Evolutionary conservation across 2,888 invertebrate genomes (phyloP).

Genomic region (Tachystola acroxantha): DNA sequence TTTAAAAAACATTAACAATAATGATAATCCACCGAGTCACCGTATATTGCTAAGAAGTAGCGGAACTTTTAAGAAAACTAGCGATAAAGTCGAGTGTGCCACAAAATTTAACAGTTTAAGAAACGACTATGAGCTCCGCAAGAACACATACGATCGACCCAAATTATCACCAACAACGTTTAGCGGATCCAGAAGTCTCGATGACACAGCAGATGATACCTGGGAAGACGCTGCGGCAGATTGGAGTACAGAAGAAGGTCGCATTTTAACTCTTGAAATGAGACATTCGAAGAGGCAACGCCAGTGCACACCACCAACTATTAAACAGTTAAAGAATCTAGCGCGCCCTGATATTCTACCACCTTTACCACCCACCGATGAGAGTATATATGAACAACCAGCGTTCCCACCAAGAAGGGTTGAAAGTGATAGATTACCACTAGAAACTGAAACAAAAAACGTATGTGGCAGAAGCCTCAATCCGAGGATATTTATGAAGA

Average conservation of each 20-base stretch:
- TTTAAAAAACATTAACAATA: constrained; percentile 41
- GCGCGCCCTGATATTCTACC: constrained; percentile 84
- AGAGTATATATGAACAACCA: constrained; percentile 79
- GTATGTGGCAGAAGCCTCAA: constrained; percentile 81
- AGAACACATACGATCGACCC: constrained; percentile 61
- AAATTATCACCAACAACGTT: constrained; percentile 45
- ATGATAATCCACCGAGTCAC: constrained; percentile 37
- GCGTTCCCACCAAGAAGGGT: constrained; percentile 75
- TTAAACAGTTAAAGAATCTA: constrained; percentile 61
- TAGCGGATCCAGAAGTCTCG: constrained; percentile 45
- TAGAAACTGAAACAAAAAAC: constrained; percentile 81
- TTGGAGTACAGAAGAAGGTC: constrained; percentile 76
- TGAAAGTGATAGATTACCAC: constrained; percentile 40
- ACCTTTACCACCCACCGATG: constrained; percentile 76
- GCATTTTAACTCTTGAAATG: constrained; percentile 83
- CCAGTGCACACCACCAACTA: constrained; percentile 72
- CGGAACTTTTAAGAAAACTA: constrained; percentile 83
- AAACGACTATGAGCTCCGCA: constrained; percentile 84
- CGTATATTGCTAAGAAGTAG: constrained; percentile 82
- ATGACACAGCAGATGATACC: constrained; percentile 40
- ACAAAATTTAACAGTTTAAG: constrained; percentile 82
- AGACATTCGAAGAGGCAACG: constrained; percentile 87
- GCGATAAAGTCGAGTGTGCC: constrained; percentile 45
- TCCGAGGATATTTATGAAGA: constrained; percentile 54
- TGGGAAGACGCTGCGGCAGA: constrained; percentile 51